Evolutionary conservation across 2,888 invertebrate genomes (phyloP).

Genomic region (Synergus umbraculus): DNA sequence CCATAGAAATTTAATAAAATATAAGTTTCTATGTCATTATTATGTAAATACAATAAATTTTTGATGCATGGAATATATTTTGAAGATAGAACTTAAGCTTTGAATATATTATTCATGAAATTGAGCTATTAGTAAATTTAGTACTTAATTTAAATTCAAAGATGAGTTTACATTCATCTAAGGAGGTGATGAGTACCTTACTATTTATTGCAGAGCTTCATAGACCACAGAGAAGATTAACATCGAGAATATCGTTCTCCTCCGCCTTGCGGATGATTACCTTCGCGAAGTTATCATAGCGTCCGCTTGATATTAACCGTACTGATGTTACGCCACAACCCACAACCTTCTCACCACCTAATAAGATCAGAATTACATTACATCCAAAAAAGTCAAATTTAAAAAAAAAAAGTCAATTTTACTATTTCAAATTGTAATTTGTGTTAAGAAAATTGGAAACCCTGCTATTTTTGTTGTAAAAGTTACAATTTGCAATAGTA

Average conservation of each 20-base stretch:
- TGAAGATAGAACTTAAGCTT: too few species aligned
- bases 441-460: too few species aligned
- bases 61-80: too few species aligned
- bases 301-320: conserved; percentile 55
- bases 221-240: conserved; percentile 49
- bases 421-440: too few species aligned
- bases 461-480: too few species aligned
- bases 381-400: too few species aligned
- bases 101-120: too few species aligned
- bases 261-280: conserved; percentile 51
- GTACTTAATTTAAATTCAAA: not conserved
- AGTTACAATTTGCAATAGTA: too few species aligned
- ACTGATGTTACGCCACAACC: conserved; percentile 51
- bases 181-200: not conserved
- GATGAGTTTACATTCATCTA: not conserved
- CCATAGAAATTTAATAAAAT: too few species aligned
- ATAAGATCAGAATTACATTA: conserved; percentile 43
- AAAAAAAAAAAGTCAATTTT: too few species aligned
- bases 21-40: too few species aligned
- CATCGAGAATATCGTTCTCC: conserved; percentile 52
- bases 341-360: conserved; percentile 45
- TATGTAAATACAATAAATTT: too few species aligned
- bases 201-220: conserved; percentile 23
- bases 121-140: not conserved
- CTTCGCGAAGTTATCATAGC: conserved; percentile 50